Evolutionary conservation across 2,888 invertebrate species (phyloP), one percentile per base, ranked within the genome.

Genomic region (Sinodicranocentrus sp.): DNA sequence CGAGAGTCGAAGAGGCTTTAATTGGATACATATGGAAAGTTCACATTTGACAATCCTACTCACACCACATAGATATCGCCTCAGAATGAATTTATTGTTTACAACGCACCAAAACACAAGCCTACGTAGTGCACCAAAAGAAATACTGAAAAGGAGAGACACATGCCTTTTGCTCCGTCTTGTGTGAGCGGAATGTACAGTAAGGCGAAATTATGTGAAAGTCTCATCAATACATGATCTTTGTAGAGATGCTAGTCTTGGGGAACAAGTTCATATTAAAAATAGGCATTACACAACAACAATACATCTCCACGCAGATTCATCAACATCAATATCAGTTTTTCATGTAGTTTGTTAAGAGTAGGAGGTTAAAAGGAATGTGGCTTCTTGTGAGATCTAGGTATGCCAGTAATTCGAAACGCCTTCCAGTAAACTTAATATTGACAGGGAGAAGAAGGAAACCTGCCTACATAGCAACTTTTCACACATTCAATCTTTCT

Each of bases 1-100:
- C 52, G 1, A 15, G 17, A 17, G 2, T 1, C n/a, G 15, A 21
- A 1, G 25, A 70, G 23, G 2, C 48, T 71, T 71, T 73, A 80
- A 80, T 80, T 80, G 67, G 72, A 73, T 73, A 28, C 67, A 67
- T 73, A 73, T 73, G 73, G 79, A 25, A 72, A 79, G 70, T 43
- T 54, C 54, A 73, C 73, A 73, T 80, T 80, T 80, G 73, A 73
- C 72, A 80, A 67, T 80, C 80, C 80, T 73, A 80, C 80, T 80
- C 80, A 67, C 59, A 65, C 71, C 52, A 25, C 52, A 52, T 25
- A 26, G 43, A 63, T 43, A 57, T 61, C 59, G 28, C 70, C 68
- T 44, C 48, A 61, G 59, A 70, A 70, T 75, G 63, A 75, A 82
- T 82, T 82, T 82, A 82, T 82, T 82, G 82, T 82, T 70, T 82